These are phyloP conservation scores for Motacilla alba DNA, from an alignment of 2,113 vertebrate genomes.

Conservation along the genomic window DNA sequence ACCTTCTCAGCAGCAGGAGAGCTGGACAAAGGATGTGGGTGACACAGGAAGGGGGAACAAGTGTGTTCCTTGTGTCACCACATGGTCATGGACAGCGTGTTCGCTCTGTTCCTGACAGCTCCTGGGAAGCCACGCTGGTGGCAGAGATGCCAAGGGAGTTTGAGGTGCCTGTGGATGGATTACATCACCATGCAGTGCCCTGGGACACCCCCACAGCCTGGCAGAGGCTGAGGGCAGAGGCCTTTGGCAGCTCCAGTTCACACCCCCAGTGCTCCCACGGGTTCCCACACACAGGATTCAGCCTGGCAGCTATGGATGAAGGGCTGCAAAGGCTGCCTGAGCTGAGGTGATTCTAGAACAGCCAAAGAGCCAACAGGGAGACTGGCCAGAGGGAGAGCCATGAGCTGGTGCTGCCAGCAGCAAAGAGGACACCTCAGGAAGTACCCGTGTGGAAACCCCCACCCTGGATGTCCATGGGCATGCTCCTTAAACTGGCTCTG, in stretches of 20 bases:
- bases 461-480: rapidly evolving
- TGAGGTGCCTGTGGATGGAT: neutral
- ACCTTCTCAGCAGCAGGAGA: neutral
- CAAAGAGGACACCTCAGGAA: rapidly evolving
- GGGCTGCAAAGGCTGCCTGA: neutral
- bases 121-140: neutral
- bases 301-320: neutral
- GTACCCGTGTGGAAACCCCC: rapidly evolving
- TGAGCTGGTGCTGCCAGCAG: neutral
- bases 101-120: neutral
- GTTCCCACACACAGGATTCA: neutral
- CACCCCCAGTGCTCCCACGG: rapidly evolving
- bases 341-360: neutral
- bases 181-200: neutral
- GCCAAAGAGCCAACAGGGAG: neutral
- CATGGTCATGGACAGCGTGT: rapidly evolving
- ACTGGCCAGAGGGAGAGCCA: neutral
- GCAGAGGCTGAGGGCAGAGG: neutral
- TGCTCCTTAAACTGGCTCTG: neutral
- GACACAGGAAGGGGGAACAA: neutral
- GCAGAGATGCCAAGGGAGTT: neutral
- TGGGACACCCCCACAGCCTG: neutral
- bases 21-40: neutral
- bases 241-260: neutral
- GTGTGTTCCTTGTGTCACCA: neutral